Conservation (phyloP, 2,888 invertebrate species). For the Archaeoteleia sp. region DNA sequence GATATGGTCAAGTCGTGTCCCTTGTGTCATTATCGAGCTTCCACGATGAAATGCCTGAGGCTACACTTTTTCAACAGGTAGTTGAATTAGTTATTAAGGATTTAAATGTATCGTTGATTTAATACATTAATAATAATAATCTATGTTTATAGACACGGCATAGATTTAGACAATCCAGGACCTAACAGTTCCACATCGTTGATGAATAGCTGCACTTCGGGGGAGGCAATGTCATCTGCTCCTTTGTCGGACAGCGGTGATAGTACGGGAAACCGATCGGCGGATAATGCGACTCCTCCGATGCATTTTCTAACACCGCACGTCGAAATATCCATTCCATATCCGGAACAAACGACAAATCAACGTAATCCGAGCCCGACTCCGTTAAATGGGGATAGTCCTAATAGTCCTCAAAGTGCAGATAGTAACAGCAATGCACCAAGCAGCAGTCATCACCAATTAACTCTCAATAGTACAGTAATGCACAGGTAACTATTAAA, state of each 20-base stretch:
- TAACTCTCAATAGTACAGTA: constrained; percentile 75
- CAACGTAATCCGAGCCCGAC: constrained; percentile 69
- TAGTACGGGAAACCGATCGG: constrained; percentile 85
- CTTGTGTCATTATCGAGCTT: constrained; percentile 90
- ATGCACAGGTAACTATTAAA: constrained; percentile 65
- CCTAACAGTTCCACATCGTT: constrained; percentile 87
- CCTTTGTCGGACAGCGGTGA: constrained; percentile 90
- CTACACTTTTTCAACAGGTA: constrained; percentile 93
- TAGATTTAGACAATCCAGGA: constrained; percentile 92
- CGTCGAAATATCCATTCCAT: constrained; percentile 92
- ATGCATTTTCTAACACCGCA: constrained; percentile 95
- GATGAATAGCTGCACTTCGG: constrained; percentile 79
- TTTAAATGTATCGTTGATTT: too few relatives aligned
- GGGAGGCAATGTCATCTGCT: constrained; percentile 82
- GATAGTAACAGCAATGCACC: constrained; percentile 86
- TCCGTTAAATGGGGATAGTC: constrained; percentile 82
- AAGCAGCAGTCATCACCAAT: constrained; percentile 81
- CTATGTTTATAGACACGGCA: constrained; percentile 82
- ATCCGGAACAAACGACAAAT: constrained; percentile 82
- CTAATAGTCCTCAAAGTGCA: constrained; percentile 87
- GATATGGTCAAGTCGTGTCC: constrained; percentile 94
- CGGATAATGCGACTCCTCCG: constrained; percentile 91
- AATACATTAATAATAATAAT: neutral
- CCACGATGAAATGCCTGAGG: constrained; percentile 91
- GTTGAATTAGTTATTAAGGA: too few relatives aligned